Percentiles rank a stretch among this genome's conserved stretches.
Evolutionary conservation across 2,113 vertebrate species (phyloP).

Genomic region (Myotis brandtii): DNA sequence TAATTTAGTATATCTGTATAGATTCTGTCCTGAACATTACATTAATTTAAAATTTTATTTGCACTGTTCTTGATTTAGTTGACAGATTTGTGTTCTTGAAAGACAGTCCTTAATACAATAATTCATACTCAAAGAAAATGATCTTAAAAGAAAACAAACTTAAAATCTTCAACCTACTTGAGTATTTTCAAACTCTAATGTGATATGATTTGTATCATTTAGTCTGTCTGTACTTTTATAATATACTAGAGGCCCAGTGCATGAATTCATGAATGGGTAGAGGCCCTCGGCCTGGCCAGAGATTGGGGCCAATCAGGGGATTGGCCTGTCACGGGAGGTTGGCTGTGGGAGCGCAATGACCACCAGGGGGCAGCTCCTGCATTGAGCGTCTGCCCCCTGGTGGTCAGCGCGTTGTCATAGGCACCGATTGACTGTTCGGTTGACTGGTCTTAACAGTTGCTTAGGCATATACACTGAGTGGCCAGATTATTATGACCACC

Average conservation of each 20-base stretch:
- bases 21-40: constrained; percentile 21
- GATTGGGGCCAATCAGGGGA: too few species aligned
- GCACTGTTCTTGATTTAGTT: background rate
- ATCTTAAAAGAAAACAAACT: background rate
- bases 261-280: too few species aligned
- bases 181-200: constrained; percentile 20
- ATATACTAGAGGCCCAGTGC: background rate
- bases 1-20: constrained; percentile 54
- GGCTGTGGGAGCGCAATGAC: too few species aligned
- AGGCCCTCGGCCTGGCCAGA: too few species aligned
- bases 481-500: too few species aligned
- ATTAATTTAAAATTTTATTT: constrained; percentile 52
- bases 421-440: too few species aligned
- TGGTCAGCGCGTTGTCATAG: too few species aligned
- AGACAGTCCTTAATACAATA: background rate
- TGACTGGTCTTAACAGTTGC: too few species aligned
- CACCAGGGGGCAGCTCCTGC: too few species aligned
- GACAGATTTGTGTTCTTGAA: constrained; percentile 40
- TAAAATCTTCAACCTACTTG: background rate
- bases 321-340: too few species aligned
- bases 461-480: too few species aligned
- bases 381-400: too few species aligned
- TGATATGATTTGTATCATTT: constrained; percentile 43
- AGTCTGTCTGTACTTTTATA: background rate
- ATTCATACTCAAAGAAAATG: background rate